Base-by-base conservation (phyloP, 2,888 invertebrate genomes). In the Platerodrilus igneus region DNA sequence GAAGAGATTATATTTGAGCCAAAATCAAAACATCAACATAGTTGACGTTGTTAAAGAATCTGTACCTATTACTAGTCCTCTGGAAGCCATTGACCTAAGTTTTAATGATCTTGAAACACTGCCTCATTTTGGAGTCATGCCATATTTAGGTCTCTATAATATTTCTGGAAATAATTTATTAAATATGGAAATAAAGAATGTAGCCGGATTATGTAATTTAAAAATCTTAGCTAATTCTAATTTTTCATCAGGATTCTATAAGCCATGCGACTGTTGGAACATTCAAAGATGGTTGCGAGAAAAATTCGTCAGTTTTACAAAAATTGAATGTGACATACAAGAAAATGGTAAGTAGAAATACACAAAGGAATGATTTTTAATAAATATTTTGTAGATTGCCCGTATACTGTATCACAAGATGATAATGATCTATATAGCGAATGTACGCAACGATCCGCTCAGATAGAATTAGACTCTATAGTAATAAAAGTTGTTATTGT, bases 151-250 rank as follows among this genome's bases (percentile, higher is more conserved):
- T 9, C 48, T 49, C 19, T 57, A 65, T 40, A 66, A 67, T 41
- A 60, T 67, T 21, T 56, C 62, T 15, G 64, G 62, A 27, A 64
- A 64, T 47, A 45, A 50, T 23, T 53, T 48, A 10, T 20, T 50
- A 3, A 41, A 49, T 11, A 22, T 66, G 39, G 49, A 48, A 8
- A 45, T 60, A 2, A 53, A 41, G 13, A 56, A 65, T 30, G 60
- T 66, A 38, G 61, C 65, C 7, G 64, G 66, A 0, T 48, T 67
- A 7, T 68, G 67, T 38, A 63, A 58, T 48, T 45, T 68, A 32
- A 48, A 61, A 37, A 49, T 48, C 7, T 53, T 66, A 28, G 45
- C 50, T 3, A 63, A 56, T 33, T 43, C 42, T 3, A 62, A 65
- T 49, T 57, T 60, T 2, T 58, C 59, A 2, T 48, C 53, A 2